These are phyloP conservation scores for Drosophila serrata DNA, from an alignment of 1,140 invertebrate species.

Conservation along the genomic window DNA sequence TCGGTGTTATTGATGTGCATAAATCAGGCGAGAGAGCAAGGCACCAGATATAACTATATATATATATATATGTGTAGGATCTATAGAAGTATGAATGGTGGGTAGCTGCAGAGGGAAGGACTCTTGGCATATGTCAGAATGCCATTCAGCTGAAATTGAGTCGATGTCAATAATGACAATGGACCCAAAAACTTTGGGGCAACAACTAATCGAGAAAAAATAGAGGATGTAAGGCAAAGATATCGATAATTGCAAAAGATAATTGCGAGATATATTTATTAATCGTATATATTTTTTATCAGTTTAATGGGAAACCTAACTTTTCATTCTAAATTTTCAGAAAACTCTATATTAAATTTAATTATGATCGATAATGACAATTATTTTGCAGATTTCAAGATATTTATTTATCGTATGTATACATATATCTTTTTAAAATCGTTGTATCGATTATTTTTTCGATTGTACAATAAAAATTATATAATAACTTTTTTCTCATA, in stretches of 20 bases:
- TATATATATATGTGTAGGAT: not conserved
- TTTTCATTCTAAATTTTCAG: no score
- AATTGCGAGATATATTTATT: no score
- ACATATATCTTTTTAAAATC: no score
- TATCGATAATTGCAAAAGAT: no score
- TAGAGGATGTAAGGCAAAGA: no score
- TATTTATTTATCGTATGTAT: no score
- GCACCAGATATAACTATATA: not conserved
- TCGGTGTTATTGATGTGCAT: slow-evolving; percentile 68
- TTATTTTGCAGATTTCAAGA: no score
- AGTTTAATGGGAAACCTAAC: no score
- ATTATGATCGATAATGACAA: no score
- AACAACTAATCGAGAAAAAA: slow-evolving; percentile 34
- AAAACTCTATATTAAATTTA: no score
- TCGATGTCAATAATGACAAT: slow-evolving; percentile 32
- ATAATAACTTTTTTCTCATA: not conserved
- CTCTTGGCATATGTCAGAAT: slow-evolving; percentile 44
- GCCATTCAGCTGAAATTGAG: slow-evolving; percentile 41
- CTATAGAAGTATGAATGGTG: not conserved
- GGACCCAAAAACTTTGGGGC: not conserved
- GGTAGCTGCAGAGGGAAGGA: slow-evolving; percentile 6
- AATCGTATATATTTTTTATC: no score
- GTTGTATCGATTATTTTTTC: not conserved
- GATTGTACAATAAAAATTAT: not conserved
- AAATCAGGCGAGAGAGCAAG: slow-evolving; percentile 49